Evolutionary conservation across 2,797 vertebrate genomes (phyloP).

Genomic region (Acomys russatus): DNA sequence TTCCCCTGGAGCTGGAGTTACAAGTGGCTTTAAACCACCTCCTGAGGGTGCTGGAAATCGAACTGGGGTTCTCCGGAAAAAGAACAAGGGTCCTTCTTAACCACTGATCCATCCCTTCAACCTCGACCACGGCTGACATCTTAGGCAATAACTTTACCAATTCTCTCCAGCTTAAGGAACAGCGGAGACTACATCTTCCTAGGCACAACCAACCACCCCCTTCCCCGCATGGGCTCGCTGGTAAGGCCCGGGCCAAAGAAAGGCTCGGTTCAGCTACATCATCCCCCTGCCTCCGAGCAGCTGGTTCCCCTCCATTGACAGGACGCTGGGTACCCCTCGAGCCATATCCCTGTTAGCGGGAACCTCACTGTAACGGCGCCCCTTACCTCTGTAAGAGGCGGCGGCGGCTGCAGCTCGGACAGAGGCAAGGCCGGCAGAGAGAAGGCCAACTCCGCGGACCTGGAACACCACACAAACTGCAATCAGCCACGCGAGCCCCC

Average conservation of each 20-base stretch:
- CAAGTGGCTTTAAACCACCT: neutral
- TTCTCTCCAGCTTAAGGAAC: constrained; percentile 16
- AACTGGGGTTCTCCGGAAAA: neutral
- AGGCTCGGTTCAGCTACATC: neutral
- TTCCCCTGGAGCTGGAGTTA: neutral
- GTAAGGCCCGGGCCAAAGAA: neutral
- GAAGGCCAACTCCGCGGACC: constrained; percentile 97
- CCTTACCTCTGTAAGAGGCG: constrained; percentile 93
- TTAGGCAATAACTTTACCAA: constrained; percentile 1
- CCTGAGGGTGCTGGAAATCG: neutral
- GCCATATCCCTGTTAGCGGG: neutral
- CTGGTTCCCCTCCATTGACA: neutral
- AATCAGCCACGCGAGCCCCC: neutral
- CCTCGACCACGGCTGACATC: constrained; percentile 1
- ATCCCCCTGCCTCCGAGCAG: neutral
- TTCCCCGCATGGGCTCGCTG: neutral
- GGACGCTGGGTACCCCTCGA: neutral
- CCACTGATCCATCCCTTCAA: neutral
- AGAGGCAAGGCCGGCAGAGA: constrained; percentile 93
- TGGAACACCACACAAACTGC: constrained; percentile 81
- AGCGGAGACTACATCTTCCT: neutral
- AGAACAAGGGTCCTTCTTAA: neutral
- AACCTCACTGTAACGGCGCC: too few species aligned
- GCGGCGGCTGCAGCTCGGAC: constrained; percentile 92
- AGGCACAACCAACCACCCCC: neutral